Percentiles rank a stretch among this genome's conserved stretches.
phyloP scores from a whole-genome alignment of 2,797 vertebrate species.

The Tinamus major region DNA sequence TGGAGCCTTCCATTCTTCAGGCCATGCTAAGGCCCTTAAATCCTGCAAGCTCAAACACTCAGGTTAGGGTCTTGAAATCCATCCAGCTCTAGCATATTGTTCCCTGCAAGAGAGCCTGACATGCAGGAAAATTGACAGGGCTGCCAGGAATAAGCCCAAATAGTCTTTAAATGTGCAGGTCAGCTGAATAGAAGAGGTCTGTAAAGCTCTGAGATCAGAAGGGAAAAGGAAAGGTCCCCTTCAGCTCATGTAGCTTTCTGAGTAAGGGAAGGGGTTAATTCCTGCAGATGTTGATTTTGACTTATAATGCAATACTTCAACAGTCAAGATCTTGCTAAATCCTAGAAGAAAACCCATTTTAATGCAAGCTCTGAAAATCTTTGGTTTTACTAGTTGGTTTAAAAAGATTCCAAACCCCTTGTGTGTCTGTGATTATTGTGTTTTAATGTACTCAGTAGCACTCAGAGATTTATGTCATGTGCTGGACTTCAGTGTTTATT shows the following conservation, averaged over 20 bases:
- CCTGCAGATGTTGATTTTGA: not conserved
- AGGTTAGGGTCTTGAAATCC: constrained; percentile 19
- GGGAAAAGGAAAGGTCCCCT: not conserved
- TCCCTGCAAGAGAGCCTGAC: constrained; percentile 2
- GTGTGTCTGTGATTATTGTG: accelerated
- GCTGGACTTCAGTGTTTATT: not conserved
- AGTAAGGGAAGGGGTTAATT: not conserved
- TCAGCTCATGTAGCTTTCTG: accelerated
- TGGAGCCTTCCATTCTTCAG: not conserved
- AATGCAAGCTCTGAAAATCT: not conserved
- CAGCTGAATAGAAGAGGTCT: not conserved
- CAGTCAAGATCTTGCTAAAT: not conserved
- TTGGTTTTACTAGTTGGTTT: not conserved
- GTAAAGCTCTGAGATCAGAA: not conserved
- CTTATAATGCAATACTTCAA: not conserved
- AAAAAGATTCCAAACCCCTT: not conserved
- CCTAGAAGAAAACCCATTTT: not conserved
- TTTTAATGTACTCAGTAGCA: not conserved
- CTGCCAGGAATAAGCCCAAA: not conserved
- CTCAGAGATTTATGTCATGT: not conserved
- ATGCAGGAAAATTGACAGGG: not conserved
- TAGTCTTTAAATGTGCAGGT: constrained; percentile 6
- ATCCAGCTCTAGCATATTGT: not conserved
- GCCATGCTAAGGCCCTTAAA: not conserved
- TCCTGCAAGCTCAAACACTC: not conserved